phyloP scores from a whole-genome alignment of 2,888 invertebrate species.

The Bellardia pandia region DNA sequence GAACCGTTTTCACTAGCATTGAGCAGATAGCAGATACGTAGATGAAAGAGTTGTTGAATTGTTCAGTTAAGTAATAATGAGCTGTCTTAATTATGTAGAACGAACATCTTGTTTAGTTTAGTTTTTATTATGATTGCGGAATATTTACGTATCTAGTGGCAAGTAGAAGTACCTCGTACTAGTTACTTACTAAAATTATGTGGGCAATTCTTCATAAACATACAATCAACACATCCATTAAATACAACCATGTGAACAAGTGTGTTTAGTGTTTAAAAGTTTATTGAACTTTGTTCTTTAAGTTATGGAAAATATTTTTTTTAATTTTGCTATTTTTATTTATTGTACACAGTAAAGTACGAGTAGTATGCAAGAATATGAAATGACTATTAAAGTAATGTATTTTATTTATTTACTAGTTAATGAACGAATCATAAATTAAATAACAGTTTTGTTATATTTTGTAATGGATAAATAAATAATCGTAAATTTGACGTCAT shows the following conservation, averaged over 20 bases:
- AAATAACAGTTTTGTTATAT: background rate
- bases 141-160: background rate
- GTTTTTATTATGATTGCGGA: conserved; percentile 24
- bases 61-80: conserved; percentile 22
- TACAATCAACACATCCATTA: background rate
- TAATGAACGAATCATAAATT: conserved; percentile 37
- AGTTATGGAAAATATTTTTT: conserved; percentile 14
- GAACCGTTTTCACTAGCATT: background rate
- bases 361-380: background rate
- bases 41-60: background rate
- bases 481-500: background rate
- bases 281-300: conserved; percentile 47
- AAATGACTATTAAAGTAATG: conserved; percentile 5
- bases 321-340: background rate
- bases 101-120: conserved; percentile 52
- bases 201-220: conserved; percentile 34
- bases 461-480: background rate
- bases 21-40: background rate
- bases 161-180: background rate
- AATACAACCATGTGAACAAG: background rate
- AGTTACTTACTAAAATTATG: conserved; percentile 15
- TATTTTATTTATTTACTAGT: conserved; percentile 17
- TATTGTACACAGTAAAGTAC: background rate
- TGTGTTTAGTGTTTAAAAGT: conserved; percentile 35
- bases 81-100: conserved; percentile 32